Conservation (phyloP, 53 echinoderm and acorn worm genomes). For the Henricia sp. region DNA sequence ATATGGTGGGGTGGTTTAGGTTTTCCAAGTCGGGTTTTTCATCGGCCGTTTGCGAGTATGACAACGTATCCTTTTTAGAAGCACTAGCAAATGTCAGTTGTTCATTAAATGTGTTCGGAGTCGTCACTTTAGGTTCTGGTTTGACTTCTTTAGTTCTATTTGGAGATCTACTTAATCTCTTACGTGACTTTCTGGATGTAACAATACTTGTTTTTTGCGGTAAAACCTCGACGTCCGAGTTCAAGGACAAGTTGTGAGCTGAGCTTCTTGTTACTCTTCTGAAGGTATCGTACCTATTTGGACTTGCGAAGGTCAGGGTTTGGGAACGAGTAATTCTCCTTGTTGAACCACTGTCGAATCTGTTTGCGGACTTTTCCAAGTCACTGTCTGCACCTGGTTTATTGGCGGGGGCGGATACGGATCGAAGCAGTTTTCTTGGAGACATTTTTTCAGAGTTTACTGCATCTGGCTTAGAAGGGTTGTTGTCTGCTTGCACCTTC, state of each 20-base stretch:
- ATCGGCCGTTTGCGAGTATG: too few species aligned
- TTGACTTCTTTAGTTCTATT: background rate
- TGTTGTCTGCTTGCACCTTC: background rate
- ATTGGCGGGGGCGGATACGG: background rate
- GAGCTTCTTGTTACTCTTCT: constrained; percentile 14
- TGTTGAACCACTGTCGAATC: background rate
- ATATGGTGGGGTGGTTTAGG: too few species aligned
- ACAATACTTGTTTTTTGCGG: background rate
- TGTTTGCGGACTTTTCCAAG: background rate
- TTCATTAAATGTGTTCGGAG: too few species aligned
- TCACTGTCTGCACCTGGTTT: background rate
- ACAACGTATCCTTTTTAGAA: too few species aligned
- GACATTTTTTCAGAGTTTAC: background rate
- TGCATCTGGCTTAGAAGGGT: background rate
- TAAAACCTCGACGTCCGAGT: background rate
- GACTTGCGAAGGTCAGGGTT: background rate
- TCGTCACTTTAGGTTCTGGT: background rate
- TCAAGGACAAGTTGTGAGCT: background rate
- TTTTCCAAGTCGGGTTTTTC: too few species aligned
- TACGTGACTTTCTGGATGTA: background rate
- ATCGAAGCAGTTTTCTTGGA: background rate
- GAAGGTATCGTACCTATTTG: background rate
- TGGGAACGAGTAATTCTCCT: constrained; percentile 39
- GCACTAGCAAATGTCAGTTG: too few species aligned
- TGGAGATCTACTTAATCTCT: background rate